These are phyloP conservation scores for Pithys albifrons DNA, from an alignment of 2,113 vertebrate genomes.

Conservation along the genomic window DNA sequence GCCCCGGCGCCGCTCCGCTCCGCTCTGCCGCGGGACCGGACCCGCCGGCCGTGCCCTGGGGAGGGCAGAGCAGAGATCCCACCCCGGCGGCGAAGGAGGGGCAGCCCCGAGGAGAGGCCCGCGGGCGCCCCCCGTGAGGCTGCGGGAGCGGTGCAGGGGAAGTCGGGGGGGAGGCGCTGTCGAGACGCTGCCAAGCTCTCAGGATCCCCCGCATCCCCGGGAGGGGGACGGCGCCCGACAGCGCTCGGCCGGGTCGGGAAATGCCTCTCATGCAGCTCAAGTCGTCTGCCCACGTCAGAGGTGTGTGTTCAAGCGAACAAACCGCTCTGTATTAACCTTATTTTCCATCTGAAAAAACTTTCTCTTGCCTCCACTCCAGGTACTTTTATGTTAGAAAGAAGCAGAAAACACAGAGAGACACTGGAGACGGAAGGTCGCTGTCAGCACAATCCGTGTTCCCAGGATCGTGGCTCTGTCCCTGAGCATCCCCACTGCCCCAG, in stretches of 20 bases:
- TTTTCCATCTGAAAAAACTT: neutral
- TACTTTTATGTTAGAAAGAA: neutral
- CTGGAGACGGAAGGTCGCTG: rapidly evolving
- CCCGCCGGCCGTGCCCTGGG: neutral
- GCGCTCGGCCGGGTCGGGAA: rapidly evolving
- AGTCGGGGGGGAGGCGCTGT: neutral
- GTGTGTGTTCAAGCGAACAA: neutral
- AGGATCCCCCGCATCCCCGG: too few species aligned
- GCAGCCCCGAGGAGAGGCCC: neutral
- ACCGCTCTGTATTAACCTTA: neutral
- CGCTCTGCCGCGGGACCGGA: neutral
- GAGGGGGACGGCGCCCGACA: rapidly evolving
- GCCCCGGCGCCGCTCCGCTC: neutral
- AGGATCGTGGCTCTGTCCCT: neutral
- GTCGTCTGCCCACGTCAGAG: rapidly evolving
- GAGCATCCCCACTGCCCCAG: too few species aligned
- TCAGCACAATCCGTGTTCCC: rapidly evolving
- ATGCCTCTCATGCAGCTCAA: rapidly evolving
- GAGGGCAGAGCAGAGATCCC: neutral
- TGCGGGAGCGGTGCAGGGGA: neutral
- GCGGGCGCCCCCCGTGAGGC: neutral
- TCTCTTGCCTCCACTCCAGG: rapidly evolving
- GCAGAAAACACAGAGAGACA: neutral
- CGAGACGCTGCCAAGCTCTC: too few species aligned
- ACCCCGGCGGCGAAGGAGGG: neutral